Evolutionary conservation across 2,888 invertebrate genomes (phyloP).

Genomic region (Eupelmus urozonus): DNA sequence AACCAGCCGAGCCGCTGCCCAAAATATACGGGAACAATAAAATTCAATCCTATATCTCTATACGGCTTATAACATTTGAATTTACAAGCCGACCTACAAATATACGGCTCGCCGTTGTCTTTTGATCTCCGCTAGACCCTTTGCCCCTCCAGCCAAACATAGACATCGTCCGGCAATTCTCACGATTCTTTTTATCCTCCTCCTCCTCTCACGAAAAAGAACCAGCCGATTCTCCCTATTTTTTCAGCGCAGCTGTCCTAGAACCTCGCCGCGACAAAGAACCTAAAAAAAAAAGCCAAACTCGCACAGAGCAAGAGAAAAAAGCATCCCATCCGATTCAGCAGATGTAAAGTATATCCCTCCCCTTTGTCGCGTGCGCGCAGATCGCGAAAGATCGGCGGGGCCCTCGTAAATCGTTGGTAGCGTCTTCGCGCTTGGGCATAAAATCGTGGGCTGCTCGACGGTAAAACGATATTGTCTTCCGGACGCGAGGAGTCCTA

Average conservation of each 20-base stretch:
- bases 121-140: slow-evolving; percentile 24
- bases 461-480: slow-evolving; percentile 63
- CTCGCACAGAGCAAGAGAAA: background rate
- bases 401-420: slow-evolving; percentile 58
- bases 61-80: background rate
- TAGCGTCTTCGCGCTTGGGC: slow-evolving; percentile 36
- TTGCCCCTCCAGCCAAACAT: background rate
- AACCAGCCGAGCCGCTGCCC: no score
- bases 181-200: background rate
- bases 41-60: background rate
- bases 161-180: background rate
- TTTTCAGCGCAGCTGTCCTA: background rate
- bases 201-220: no score
- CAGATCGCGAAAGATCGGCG: slow-evolving; percentile 46
- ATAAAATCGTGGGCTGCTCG: slow-evolving; percentile 47
- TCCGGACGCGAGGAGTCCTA: slow-evolving; percentile 40
- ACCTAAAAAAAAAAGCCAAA: background rate
- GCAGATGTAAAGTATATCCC: slow-evolving; percentile 46
- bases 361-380: slow-evolving; percentile 11
- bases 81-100: slow-evolving; percentile 5
- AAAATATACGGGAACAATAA: no score
- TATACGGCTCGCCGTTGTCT: slow-evolving; percentile 8
- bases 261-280: background rate
- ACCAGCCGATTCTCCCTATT: background rate
- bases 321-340: slow-evolving; percentile 19